Conservation (phyloP, 1,140 invertebrate species). For the Saccostrea echinata region DNA sequence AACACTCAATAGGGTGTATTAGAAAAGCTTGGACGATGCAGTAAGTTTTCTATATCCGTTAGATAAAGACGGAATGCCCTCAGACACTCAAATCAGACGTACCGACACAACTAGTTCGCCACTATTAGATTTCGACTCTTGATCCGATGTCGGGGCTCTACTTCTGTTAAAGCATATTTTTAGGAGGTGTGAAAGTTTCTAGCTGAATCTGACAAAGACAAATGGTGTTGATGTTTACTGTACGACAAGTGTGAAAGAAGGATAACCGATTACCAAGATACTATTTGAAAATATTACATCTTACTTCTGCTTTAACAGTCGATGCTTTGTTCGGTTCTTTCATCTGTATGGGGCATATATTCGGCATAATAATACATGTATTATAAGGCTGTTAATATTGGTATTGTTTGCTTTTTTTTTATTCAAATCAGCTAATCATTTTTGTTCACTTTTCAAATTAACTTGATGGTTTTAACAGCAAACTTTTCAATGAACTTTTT, state of each 20-base stretch:
- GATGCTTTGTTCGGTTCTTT: too few species aligned
- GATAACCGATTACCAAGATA: too few species aligned
- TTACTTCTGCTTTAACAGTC: too few species aligned
- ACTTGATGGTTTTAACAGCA: too few species aligned
- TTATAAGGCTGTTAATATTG: too few species aligned
- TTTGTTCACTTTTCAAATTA: too few species aligned
- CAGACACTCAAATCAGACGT: slow-evolving; percentile 30
- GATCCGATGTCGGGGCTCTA: background rate
- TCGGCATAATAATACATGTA: too few species aligned
- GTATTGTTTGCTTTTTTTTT: too few species aligned
- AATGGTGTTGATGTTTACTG: background rate
- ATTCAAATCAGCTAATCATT: too few species aligned
- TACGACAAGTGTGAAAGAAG: background rate
- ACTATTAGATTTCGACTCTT: background rate
- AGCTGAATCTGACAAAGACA: background rate
- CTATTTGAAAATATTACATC: too few species aligned
- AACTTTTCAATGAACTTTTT: too few species aligned
- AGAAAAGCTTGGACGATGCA: background rate
- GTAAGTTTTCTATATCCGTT: background rate
- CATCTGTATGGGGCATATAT: too few species aligned
- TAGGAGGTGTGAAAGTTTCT: slow-evolving; percentile 1
- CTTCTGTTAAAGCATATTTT: background rate
- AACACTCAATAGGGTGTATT: background rate
- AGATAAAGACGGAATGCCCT: background rate
- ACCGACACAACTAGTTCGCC: background rate